phyloP scores from a whole-genome alignment of 2,113 vertebrate genomes.

The Neogobius melanostomus region DNA sequence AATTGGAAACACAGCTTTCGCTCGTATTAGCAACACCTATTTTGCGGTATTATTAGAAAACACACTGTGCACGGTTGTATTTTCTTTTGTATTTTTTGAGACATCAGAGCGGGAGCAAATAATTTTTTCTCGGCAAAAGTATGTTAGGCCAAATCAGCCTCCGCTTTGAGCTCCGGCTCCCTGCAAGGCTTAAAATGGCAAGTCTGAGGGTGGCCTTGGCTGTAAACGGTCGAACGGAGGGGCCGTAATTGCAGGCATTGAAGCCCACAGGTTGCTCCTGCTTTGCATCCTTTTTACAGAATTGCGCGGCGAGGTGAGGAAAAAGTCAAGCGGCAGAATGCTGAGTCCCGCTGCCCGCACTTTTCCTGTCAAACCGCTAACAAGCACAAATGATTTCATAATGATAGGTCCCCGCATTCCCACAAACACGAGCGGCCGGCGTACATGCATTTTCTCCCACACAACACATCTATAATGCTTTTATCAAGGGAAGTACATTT shows the following conservation, averaged over 20 bases:
- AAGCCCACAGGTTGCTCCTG: conserved; percentile 49
- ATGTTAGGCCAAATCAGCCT: conserved; percentile 58
- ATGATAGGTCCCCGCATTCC: conserved; percentile 66
- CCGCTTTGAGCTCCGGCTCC: conserved; percentile 37
- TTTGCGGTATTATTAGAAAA: conserved; percentile 36
- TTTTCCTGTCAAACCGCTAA: conserved; percentile 72
- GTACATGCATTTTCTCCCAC: conserved; percentile 29
- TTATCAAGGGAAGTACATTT: conserved; percentile 64
- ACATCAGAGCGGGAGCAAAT: conserved; percentile 57
- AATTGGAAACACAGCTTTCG: conserved; percentile 57
- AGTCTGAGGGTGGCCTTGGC: conserved; percentile 58
- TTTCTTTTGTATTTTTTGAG: conserved; percentile 57
- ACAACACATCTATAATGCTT: conserved; percentile 58
- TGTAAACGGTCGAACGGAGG: conserved; percentile 38
- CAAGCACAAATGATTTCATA: conserved; percentile 76
- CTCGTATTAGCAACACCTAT: conserved; percentile 54
- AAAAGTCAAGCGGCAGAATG: conserved; percentile 63
- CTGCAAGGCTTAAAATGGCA: conserved; percentile 50
- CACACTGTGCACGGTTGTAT: conserved; percentile 40
- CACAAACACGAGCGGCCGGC: conserved; percentile 36
- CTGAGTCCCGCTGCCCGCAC: conserved; percentile 66
- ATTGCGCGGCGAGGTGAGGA: conserved; percentile 55
- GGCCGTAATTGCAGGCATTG: conserved; percentile 59
- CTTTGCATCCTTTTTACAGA: conserved; percentile 60
- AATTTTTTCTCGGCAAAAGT: conserved; percentile 52